Percentiles rank a stretch among this genome's conserved stretches.
These are phyloP conservation scores for Knipowitschia caucasica DNA, from an alignment of 2,797 vertebrate species.

Conservation along the genomic window DNA sequence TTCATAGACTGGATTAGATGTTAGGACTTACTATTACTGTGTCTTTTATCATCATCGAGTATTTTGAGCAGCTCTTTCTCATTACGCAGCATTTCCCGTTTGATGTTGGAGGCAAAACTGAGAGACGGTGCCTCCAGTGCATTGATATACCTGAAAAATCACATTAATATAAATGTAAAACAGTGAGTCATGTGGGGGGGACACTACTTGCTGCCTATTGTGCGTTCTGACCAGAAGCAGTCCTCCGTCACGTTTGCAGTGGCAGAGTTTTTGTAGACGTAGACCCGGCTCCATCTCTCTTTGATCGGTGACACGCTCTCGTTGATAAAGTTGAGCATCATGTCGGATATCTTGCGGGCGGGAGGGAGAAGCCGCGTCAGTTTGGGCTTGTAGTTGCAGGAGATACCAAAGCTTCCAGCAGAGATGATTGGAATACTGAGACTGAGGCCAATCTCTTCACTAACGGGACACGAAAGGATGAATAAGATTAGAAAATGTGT, in stretches of 20 bases:
- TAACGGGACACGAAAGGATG: slow-evolving; percentile 43
- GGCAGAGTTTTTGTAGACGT: slow-evolving; percentile 83
- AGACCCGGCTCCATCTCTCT: slow-evolving; percentile 72
- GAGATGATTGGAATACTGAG: slow-evolving; percentile 89
- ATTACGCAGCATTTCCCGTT: slow-evolving; percentile 53
- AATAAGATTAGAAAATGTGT: not conserved
- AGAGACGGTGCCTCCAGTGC: slow-evolving; percentile 82
- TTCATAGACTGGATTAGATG: not conserved
- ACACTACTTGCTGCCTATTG: too few species aligned
- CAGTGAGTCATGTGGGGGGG: not conserved
- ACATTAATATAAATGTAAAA: not conserved
- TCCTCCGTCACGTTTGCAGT: slow-evolving; percentile 67
- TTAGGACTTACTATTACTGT: slow-evolving; percentile 72
- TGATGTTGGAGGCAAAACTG: slow-evolving; percentile 67
- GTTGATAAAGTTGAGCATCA: slow-evolving; percentile 80
- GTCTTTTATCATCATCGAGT: slow-evolving; percentile 2
- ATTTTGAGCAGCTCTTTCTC: slow-evolving; percentile 3
- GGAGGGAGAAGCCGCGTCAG: slow-evolving; percentile 88
- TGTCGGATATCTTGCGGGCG: slow-evolving; percentile 83
- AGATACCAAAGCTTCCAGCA: slow-evolving; percentile 92
- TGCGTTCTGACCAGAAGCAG: slow-evolving; percentile 85
- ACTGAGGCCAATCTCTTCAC: slow-evolving; percentile 76
- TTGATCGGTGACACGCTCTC: slow-evolving; percentile 52
- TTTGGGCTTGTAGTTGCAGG: slow-evolving; percentile 87
- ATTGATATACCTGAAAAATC: slow-evolving; percentile 85